Percentiles rank a stretch among this genome's conserved stretches.
Conservation (phyloP, 2,113 vertebrate genomes). For the Oreotragus oreotragus region DNA sequence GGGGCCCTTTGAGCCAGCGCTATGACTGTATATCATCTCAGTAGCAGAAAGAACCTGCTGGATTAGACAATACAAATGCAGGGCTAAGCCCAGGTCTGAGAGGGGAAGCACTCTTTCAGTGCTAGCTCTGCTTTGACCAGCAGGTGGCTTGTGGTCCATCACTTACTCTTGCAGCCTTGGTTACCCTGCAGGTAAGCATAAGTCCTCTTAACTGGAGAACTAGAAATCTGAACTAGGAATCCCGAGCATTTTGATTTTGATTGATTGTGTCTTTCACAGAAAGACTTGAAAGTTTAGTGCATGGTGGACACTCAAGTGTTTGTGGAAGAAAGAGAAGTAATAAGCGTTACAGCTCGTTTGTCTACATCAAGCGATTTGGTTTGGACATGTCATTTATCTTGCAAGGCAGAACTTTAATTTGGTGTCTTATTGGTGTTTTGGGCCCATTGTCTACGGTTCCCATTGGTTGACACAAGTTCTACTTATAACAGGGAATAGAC, state of each 20-base stretch:
- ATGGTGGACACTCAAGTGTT: neutral
- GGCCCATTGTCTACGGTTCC: neutral
- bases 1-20: neutral
- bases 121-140: neutral
- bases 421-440: neutral
- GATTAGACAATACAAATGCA: neutral
- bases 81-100: neutral
- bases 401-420: neutral
- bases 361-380: neutral
- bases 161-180: neutral
- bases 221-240: neutral
- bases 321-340: neutral
- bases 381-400: neutral
- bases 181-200: neutral
- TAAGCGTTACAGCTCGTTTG: neutral
- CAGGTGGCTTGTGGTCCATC: neutral
- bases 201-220: neutral
- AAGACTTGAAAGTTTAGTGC: neutral
- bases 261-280: neutral
- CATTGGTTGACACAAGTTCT: neutral
- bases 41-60: neutral
- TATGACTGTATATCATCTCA: neutral
- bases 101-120: neutral
- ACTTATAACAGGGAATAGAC: neutral
- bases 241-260: neutral